These are phyloP conservation scores for Sebastes paucispinis DNA, from an alignment of 2,797 vertebrate species.

Conservation along the genomic window DNA sequence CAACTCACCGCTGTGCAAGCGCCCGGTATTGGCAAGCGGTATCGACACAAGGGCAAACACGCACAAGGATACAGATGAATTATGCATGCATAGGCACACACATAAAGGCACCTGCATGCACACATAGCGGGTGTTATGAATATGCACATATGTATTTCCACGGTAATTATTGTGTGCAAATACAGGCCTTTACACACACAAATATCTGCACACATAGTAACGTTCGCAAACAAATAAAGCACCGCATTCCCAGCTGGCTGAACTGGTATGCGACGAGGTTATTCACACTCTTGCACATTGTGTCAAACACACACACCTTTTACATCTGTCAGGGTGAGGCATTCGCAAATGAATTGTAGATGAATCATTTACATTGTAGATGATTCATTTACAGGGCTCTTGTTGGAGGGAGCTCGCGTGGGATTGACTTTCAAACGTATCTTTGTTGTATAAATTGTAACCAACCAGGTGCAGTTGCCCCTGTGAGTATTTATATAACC, in stretches of 20 bases:
- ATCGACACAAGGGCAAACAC: constrained; percentile 57
- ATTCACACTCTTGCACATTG: not conserved
- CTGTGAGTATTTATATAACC: not conserved
- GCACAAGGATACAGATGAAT: constrained; percentile 40
- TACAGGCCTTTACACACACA: not conserved
- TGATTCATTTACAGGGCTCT: constrained; percentile 19
- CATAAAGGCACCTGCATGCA: constrained; percentile 22
- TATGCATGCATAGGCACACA: constrained; percentile 29
- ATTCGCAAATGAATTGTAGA: constrained; percentile 23
- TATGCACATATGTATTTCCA: constrained; percentile 44
- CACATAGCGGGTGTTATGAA: constrained; percentile 33
- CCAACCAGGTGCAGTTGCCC: not conserved
- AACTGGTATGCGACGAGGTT: not conserved
- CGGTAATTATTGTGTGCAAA: constrained; percentile 31
- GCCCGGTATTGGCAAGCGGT: constrained; percentile 22
- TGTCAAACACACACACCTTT: not conserved
- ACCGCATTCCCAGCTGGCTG: not conserved
- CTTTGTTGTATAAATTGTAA: constrained; percentile 2
- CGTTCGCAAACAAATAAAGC: constrained; percentile 17
- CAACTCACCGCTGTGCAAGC: constrained; percentile 16
- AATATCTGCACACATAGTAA: not conserved
- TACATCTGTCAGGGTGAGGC: constrained; percentile 10
- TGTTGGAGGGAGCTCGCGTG: not conserved
- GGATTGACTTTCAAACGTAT: constrained; percentile 12
- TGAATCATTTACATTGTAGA: constrained; percentile 40